Conservation (phyloP, 2,797 vertebrate genomes). For the Arnoldichthys spilopterus region DNA sequence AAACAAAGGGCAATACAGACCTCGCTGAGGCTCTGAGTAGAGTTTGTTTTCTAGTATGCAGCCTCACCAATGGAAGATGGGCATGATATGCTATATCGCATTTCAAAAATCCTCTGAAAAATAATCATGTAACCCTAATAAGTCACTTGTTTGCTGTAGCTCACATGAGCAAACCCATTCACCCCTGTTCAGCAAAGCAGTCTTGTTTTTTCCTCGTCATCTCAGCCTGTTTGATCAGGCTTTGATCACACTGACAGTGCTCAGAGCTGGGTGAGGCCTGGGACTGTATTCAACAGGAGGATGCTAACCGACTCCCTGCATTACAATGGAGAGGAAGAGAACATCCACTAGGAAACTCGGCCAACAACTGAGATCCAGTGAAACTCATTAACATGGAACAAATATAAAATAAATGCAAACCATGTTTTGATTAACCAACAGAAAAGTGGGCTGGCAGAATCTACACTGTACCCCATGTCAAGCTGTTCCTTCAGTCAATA, state of each 20-base stretch:
- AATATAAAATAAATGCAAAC: too few relatives aligned
- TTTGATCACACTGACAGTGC: slow-evolving; percentile 45
- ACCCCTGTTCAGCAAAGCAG: not conserved
- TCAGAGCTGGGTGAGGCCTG: slow-evolving; percentile 5
- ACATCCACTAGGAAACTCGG: not conserved
- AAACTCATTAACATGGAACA: not conserved
- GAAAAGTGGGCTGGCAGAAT: not conserved
- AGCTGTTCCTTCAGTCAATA: too few relatives aligned
- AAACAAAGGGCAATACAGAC: not conserved
- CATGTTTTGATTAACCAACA: not conserved
- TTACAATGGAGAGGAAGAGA: slow-evolving; percentile 36
- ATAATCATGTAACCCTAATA: not conserved
- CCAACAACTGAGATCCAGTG: not conserved
- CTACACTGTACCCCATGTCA: too few relatives aligned
- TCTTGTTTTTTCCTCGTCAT: not conserved
- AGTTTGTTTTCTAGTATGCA: too few relatives aligned
- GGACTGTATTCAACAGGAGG: slow-evolving; percentile 35
- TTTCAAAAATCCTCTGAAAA: not conserved
- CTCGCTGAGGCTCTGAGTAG: not conserved
- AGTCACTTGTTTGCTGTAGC: not conserved
- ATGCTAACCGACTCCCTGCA: slow-evolving; percentile 20
- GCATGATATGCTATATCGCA: not conserved
- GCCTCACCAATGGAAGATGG: not conserved
- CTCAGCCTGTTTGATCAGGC: slow-evolving; percentile 20
- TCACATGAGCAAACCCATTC: not conserved